These are phyloP conservation scores for Anarsia innoxiella DNA, from an alignment of 2,888 invertebrate genomes.

Conservation along the genomic window DNA sequence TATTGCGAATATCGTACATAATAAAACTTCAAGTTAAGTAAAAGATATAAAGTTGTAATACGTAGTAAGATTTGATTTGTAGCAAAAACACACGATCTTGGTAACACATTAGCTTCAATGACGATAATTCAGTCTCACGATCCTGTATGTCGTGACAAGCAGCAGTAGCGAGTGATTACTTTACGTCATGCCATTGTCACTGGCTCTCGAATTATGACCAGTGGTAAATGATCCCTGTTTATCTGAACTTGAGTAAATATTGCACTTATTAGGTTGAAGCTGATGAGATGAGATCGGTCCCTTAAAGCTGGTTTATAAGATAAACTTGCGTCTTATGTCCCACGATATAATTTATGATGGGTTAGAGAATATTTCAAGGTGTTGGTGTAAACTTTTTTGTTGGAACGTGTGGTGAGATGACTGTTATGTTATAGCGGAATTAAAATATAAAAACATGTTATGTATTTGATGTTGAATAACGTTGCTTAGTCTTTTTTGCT, in stretches of 20 bases:
- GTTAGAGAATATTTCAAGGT: no score
- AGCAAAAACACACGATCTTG: no score
- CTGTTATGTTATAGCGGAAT: no score
- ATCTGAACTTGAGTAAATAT: neutral
- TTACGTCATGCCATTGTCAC: slow-evolving; percentile 14
- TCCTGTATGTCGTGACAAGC: slow-evolving; percentile 13
- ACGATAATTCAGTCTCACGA: neutral
- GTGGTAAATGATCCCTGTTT: slow-evolving; percentile 1
- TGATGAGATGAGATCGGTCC: neutral
- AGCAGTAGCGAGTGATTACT: slow-evolving; percentile 11
- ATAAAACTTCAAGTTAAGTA: no score
- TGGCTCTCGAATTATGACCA: slow-evolving; percentile 8
- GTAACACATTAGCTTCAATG: neutral
- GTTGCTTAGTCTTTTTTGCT: no score
- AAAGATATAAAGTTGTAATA: no score
- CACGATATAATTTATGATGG: slow-evolving; percentile 19
- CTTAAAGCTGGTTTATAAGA: slow-evolving; percentile 11
- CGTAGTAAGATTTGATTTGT: no score
- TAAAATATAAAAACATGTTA: no score
- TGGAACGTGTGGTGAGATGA: no score
- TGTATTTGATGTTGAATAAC: no score
- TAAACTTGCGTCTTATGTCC: slow-evolving; percentile 16
- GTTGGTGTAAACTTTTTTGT: slow-evolving; percentile 16
- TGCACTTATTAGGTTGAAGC: no score
- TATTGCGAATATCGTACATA: no score